A percentile compares a stretch with the other conserved stretches of the same genome.
Conservation (phyloP, 2,888 invertebrate species). For the Acronicta alni region DNA sequence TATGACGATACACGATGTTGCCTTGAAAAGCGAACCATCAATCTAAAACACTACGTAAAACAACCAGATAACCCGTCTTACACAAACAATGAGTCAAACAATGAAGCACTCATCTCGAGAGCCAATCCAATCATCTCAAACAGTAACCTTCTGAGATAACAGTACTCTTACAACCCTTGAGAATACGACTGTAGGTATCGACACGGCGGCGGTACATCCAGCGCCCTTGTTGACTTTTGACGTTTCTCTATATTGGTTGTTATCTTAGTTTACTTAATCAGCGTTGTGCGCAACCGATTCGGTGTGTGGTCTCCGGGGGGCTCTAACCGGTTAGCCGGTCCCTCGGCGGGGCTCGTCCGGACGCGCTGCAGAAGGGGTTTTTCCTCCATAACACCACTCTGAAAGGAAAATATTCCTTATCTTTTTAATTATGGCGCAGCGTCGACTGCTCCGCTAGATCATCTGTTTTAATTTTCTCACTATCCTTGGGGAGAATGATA, state of each 20-base stretch:
- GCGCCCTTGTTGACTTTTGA: slow-evolving; percentile 88
- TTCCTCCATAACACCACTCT: slow-evolving; percentile 63
- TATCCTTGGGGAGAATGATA: slow-evolving; percentile 73
- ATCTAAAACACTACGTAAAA: slow-evolving; percentile 46
- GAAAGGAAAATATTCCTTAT: slow-evolving; percentile 87
- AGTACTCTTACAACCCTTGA: slow-evolving; percentile 82
- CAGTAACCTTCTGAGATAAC: slow-evolving; percentile 85
- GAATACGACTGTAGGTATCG: slow-evolving; percentile 78
- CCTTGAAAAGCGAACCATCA: slow-evolving; percentile 23
- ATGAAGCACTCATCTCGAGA: slow-evolving; percentile 77
- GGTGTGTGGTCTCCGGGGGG: slow-evolving; percentile 81
- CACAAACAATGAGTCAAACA: slow-evolving; percentile 75
- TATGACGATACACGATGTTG: not conserved
- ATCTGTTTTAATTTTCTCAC: slow-evolving; percentile 86
- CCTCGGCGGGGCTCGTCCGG: slow-evolving; percentile 61
- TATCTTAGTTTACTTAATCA: slow-evolving; percentile 90
- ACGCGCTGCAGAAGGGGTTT: slow-evolving; percentile 76
- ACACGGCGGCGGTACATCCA: slow-evolving; percentile 81
- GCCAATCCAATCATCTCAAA: slow-evolving; percentile 87
- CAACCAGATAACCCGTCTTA: slow-evolving; percentile 55
- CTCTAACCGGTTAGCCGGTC: slow-evolving; percentile 83
- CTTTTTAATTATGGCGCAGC: slow-evolving; percentile 87
- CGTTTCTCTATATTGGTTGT: slow-evolving; percentile 83
- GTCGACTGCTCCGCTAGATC: slow-evolving; percentile 81
- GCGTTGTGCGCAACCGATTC: slow-evolving; percentile 79